Evolutionary conservation across 2,113 vertebrate species (phyloP).

Genomic region (Trematomus loennbergii): DNA sequence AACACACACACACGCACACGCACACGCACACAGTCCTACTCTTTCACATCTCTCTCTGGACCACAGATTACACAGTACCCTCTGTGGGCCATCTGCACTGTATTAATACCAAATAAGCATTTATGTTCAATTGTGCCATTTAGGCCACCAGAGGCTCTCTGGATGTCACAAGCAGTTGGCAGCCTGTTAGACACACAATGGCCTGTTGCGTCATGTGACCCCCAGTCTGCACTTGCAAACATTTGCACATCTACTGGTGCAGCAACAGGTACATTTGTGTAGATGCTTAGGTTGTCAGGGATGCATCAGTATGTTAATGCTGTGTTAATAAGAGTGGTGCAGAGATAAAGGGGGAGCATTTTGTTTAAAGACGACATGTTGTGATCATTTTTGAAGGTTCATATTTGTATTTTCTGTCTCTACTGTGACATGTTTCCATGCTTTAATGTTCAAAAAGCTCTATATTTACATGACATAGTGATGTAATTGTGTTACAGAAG

Average conservation of each 20-base stretch:
- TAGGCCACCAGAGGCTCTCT: conserved; percentile 25
- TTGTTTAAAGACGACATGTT: neutral
- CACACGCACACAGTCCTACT: neutral
- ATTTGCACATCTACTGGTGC: neutral
- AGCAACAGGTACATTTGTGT: neutral
- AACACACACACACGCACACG: conserved; percentile 5
- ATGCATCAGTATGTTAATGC: neutral
- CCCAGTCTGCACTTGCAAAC: neutral
- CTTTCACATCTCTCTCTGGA: conserved; percentile 28
- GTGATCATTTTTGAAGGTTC: too few species aligned
- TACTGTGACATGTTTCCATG: too few species aligned
- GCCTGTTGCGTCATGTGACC: neutral
- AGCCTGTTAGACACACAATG: conserved; percentile 10
- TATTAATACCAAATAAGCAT: conserved; percentile 62
- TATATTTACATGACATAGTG: too few species aligned
- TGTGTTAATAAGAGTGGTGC: neutral
- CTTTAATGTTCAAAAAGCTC: too few species aligned
- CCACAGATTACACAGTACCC: conserved; percentile 57
- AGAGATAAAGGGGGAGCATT: neutral
- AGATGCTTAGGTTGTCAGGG: neutral
- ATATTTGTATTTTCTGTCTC: too few species aligned
- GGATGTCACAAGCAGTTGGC: conserved; percentile 14
- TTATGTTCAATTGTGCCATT: conserved; percentile 56
- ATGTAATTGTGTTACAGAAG: too few species aligned
- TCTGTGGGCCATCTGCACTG: conserved; percentile 67